phyloP scores from a whole-genome alignment of 2,888 invertebrate genomes.

The Melieria crassipennis region DNA sequence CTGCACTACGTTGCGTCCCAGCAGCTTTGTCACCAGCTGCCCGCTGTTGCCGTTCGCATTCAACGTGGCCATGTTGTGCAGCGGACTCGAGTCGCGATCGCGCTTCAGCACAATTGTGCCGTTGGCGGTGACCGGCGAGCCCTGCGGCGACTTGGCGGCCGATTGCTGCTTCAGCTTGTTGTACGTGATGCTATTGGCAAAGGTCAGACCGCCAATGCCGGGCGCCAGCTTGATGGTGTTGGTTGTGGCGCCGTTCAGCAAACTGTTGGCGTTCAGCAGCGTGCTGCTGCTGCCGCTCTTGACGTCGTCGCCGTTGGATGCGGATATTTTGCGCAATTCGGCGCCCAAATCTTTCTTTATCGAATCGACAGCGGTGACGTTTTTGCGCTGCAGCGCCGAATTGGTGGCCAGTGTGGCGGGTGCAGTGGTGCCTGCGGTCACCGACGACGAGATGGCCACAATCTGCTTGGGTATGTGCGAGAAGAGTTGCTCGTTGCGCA shows the following conservation, averaged over 20 bases:
- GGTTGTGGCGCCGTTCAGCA: slow-evolving; percentile 45
- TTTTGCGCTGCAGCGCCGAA: slow-evolving; percentile 56
- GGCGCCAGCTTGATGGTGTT: slow-evolving; percentile 65
- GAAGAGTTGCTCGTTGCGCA: slow-evolving; percentile 55
- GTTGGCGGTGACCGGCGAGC: slow-evolving; percentile 52
- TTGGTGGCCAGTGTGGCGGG: slow-evolving; percentile 57
- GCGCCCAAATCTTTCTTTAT: slow-evolving; percentile 75
- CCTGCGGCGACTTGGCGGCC: slow-evolving; percentile 50
- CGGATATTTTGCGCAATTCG: slow-evolving; percentile 65
- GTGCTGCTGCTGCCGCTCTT: slow-evolving; percentile 32
- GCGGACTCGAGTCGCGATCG: slow-evolving; percentile 60
- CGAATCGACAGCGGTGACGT: slow-evolving; percentile 62
- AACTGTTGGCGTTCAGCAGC: slow-evolving; percentile 38
- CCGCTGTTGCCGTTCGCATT: slow-evolving; percentile 41
- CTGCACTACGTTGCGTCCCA: slow-evolving; percentile 51
- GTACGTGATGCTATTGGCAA: slow-evolving; percentile 64
- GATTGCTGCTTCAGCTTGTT: slow-evolving; percentile 63
- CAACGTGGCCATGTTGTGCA: slow-evolving; percentile 54
- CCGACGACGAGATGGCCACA: slow-evolving; percentile 51
- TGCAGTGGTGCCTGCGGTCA: slow-evolving; percentile 49
- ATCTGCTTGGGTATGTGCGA: slow-evolving; percentile 59
- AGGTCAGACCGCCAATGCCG: slow-evolving; percentile 65
- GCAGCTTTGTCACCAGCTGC: slow-evolving; percentile 48
- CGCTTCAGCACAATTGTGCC: slow-evolving; percentile 57
- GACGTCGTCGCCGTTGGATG: slow-evolving; percentile 44